Evolutionary conservation across 2,113 vertebrate species (phyloP), one percentile per base, ranked within the genome.

Genomic region (Leuciscus idus): DNA sequence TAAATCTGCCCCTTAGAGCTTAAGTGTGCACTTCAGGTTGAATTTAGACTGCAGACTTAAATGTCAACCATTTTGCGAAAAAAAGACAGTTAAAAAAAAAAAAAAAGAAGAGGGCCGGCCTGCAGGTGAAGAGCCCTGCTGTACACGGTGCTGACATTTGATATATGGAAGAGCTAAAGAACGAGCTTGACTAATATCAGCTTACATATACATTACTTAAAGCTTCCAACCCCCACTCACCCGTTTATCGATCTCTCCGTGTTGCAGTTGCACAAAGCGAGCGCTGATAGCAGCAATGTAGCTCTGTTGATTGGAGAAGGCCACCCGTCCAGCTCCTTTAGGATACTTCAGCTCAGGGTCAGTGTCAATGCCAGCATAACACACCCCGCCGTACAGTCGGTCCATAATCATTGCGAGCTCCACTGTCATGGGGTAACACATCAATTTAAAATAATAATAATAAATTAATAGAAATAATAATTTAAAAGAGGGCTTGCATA

Each of bases 341-440:
- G 98, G 98, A 94, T 99, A 99, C 91, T 99, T 99, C 73, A 99
- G 95, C 92, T 99, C 98, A 73, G 98, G 98, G 94, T 99, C 98
- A 1, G 98, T 99, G 92, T 99, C 98, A 81, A 99, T 99, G 86
- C 98, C 98, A 90, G 98, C 98, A 73, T 99, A 99, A 94, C 98
- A 99, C 92, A 99, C 98, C 23, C 98, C 98, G 84, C 98, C 98
- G 26, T 99, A 99, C 74, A 99, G 96, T 86, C 98, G 95, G 87
- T 99, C 98, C 98, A 99, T 99, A 91, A 99, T 99, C 98, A 99
- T 99, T 0, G 98, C 98, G 57, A 99, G 96, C 90, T 99, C 98
- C 95, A 99, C 98, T 99, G 91, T 52, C 90, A 90, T 52, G 80
- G 12, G 6, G 7, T 2, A 86, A 84, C 23, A 76, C 17, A 81